Percentiles rank a stretch among this genome's conserved stretches.
Conservation (phyloP, 2,113 vertebrate genomes). For the Rhabdornis inornatus region DNA sequence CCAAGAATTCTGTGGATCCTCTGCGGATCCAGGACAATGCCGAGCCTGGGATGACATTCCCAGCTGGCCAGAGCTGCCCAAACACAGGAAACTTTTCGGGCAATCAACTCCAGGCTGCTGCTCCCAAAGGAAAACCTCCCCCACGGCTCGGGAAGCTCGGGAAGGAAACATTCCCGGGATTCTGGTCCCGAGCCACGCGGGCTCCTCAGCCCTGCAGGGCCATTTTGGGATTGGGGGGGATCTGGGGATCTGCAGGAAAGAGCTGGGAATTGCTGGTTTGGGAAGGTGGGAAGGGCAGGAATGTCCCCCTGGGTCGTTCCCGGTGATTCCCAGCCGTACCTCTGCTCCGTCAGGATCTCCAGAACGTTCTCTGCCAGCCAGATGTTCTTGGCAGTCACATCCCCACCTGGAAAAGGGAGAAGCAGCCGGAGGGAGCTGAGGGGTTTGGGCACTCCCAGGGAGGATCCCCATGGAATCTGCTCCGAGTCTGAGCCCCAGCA, state of each 20-base stretch:
- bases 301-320: too few species aligned
- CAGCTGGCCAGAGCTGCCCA: not conserved
- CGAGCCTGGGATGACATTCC: not conserved
- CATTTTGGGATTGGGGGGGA: not conserved
- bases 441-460: rapidly evolving
- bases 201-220: too few species aligned
- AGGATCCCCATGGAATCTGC: not conserved
- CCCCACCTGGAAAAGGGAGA: slow-evolving; percentile 79
- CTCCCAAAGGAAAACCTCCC: not conserved
- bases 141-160: not conserved
- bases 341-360: slow-evolving; percentile 91
- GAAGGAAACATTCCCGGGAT: not conserved
- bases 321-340: slow-evolving; percentile 60
- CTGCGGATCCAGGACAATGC: not conserved
- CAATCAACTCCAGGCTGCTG: not conserved
- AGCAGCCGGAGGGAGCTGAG: rapidly evolving
- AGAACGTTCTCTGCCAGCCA: slow-evolving; percentile 93
- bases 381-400: slow-evolving; percentile 90
- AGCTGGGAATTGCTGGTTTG: not conserved
- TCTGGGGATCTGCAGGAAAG: not conserved
- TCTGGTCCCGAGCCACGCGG: not conserved
- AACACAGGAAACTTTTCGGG: slow-evolving; percentile 28
- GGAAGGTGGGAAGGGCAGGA: not conserved
- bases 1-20: not conserved
- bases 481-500: too few species aligned